These are phyloP conservation scores for Zapornia atra DNA, from an alignment of 2,113 vertebrate genomes.

Conservation along the genomic window DNA sequence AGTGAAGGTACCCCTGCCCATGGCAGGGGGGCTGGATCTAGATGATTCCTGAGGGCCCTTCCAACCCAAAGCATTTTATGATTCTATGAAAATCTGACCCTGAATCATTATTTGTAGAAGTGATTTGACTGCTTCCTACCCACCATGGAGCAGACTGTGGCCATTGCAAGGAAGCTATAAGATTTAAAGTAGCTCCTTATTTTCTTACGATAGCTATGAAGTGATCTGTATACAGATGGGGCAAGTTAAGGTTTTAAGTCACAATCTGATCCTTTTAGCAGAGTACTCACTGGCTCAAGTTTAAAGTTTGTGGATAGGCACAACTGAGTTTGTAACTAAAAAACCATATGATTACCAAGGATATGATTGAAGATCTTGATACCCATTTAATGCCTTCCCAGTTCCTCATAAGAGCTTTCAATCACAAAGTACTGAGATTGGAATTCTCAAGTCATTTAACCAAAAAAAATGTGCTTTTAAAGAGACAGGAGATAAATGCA, in stretches of 20 bases:
- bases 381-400: not conserved
- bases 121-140: not conserved
- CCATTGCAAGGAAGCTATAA: not conserved
- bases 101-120: not conserved
- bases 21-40: too few species aligned
- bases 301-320: not conserved
- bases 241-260: not conserved
- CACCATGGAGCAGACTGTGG: not conserved
- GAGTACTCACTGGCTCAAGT: not conserved
- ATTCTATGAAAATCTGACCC: not conserved
- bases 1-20: too few species aligned
- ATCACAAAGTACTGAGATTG: not conserved
- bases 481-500: not conserved
- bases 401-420: not conserved
- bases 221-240: too few species aligned
- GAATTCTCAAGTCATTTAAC: not conserved
- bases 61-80: too few species aligned
- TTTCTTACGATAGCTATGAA: rapidly evolving
- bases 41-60: too few species aligned
- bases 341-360: not conserved
- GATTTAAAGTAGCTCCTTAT: not conserved
- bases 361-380: not conserved
- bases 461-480: not conserved
- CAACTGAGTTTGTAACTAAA: not conserved
- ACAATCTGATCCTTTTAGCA: not conserved